A percentile compares a stretch with the other conserved stretches of the same genome.
These are phyloP conservation scores for Aleiodes leptofemur DNA, from an alignment of 2,888 invertebrate species.

Conservation along the genomic window DNA sequence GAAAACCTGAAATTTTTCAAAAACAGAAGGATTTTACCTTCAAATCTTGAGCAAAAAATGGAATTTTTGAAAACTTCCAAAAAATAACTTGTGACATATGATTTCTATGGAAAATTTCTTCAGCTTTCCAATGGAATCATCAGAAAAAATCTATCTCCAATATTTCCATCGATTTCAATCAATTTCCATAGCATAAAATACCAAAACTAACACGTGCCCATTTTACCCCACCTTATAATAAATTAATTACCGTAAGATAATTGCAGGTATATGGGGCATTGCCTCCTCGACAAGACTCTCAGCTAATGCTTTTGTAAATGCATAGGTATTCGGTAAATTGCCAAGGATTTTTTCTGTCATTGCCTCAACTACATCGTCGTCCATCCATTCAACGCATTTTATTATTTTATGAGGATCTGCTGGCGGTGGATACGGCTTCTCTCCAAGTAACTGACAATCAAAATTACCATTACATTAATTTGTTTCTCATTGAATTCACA, in stretches of 20 bases:
- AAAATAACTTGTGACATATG: too few relatives aligned
- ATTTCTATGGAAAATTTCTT: too few relatives aligned
- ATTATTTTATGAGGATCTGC: conserved; percentile 86
- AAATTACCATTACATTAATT: background rate
- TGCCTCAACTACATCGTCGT: conserved; percentile 81
- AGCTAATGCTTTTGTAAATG: conserved; percentile 94
- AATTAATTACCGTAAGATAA: conserved; percentile 84
- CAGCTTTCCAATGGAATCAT: too few relatives aligned
- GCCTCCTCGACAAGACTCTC: conserved; percentile 90
- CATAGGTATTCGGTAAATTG: conserved; percentile 92
- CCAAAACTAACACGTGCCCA: too few relatives aligned
- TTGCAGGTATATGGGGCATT: conserved; percentile 84
- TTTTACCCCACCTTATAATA: background rate
- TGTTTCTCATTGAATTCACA: background rate
- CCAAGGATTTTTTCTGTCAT: conserved; percentile 84
- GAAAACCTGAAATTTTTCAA: too few relatives aligned
- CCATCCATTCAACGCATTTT: conserved; percentile 87
- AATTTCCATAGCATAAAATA: too few relatives aligned
- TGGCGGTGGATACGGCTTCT: conserved; percentile 91
- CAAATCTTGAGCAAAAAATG: too few relatives aligned
- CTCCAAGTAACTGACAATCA: conserved; percentile 80
- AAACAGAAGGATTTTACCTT: too few relatives aligned
- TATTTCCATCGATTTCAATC: too few relatives aligned
- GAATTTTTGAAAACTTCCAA: too few relatives aligned
- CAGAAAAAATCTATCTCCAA: too few relatives aligned